Conservation (phyloP, 2,888 invertebrate species). For the Napeogenes inachia region DNA sequence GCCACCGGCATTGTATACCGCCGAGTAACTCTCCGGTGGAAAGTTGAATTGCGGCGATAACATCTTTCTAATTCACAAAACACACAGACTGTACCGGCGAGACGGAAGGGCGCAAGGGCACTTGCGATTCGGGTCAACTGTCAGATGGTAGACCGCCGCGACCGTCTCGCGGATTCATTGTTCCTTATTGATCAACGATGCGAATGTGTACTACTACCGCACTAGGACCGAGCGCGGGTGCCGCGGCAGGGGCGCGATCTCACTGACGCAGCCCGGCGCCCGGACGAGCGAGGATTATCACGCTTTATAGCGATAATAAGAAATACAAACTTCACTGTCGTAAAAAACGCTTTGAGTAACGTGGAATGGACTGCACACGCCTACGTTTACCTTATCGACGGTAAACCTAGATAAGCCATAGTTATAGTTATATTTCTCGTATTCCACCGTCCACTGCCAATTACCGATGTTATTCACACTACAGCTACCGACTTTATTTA, state of each 20-base stretch:
- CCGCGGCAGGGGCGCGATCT: slow-evolving; percentile 39
- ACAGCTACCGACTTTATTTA: slow-evolving; percentile 52
- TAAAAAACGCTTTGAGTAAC: slow-evolving; percentile 41
- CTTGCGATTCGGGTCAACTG: slow-evolving; percentile 35
- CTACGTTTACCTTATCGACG: slow-evolving; percentile 55
- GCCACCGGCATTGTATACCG: slow-evolving; percentile 56
- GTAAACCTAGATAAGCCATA: slow-evolving; percentile 45
- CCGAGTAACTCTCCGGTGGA: slow-evolving; percentile 69
- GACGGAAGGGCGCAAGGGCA: slow-evolving; percentile 18
- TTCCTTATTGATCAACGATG: slow-evolving; percentile 51
- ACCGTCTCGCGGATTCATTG: slow-evolving; percentile 47
- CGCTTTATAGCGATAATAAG: slow-evolving; percentile 59
- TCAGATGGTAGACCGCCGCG: slow-evolving; percentile 38
- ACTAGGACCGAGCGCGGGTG: slow-evolving; percentile 37
- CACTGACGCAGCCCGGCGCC: slow-evolving; percentile 42
- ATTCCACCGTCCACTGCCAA: slow-evolving; percentile 42
- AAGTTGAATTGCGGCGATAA: slow-evolving; percentile 58
- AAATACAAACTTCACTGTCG: slow-evolving; percentile 58
- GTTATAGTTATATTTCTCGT: slow-evolving; percentile 47
- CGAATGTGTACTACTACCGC: slow-evolving; percentile 37
- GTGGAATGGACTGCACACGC: slow-evolving; percentile 41
- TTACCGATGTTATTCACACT: slow-evolving; percentile 49
- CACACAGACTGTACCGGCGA: slow-evolving; percentile 30
- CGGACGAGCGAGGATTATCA: slow-evolving; percentile 55
- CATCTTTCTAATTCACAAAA: slow-evolving; percentile 49